Conservation (phyloP, 1,140 invertebrate species). For the Zaprionus davidi region DNA sequence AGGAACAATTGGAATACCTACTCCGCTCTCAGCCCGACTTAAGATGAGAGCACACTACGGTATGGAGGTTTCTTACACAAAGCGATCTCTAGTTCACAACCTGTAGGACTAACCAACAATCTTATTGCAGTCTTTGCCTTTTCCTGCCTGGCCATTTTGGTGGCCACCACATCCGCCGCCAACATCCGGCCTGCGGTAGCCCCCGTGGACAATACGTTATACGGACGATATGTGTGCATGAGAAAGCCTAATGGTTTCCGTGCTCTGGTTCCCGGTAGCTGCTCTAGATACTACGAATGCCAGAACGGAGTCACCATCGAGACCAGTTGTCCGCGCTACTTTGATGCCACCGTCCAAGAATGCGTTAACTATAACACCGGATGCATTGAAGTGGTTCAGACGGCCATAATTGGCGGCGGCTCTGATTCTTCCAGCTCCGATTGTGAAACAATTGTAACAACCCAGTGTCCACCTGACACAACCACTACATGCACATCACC, state of each 20-base stretch:
- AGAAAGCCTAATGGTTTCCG: conserved; percentile 65
- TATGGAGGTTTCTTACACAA: conserved; percentile 18
- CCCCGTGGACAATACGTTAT: conserved; percentile 63
- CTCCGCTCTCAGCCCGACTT: conserved; percentile 13
- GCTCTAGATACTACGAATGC: conserved; percentile 74
- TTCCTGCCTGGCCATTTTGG: conserved; percentile 54
- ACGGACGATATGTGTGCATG: conserved; percentile 62
- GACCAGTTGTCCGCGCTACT: conserved; percentile 62
- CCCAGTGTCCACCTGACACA: conserved; percentile 8
- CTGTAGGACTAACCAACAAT: conserved; percentile 35
- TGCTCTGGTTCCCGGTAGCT: conserved; percentile 73
- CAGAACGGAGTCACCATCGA: conserved; percentile 53
- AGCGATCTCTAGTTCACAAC: not conserved
- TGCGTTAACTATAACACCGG: conserved; percentile 72
- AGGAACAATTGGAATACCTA: conserved; percentile 51
- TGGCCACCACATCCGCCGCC: conserved; percentile 48
- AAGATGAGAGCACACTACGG: conserved; percentile 62
- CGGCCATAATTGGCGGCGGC: not conserved
- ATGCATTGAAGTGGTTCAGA: conserved; percentile 49
- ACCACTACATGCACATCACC: not conserved
- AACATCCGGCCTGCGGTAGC: conserved; percentile 45
- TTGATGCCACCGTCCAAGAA: conserved; percentile 53
- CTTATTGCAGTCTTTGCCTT: conserved; percentile 55
- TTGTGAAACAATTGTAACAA: conserved; percentile 14
- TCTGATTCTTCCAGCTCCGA: conserved; percentile 28